A percentile compares a stretch with the other conserved stretches of the same genome.
These are phyloP conservation scores for Exephanes ischioxanthus DNA, from an alignment of 2,888 invertebrate species.

Conservation along the genomic window DNA sequence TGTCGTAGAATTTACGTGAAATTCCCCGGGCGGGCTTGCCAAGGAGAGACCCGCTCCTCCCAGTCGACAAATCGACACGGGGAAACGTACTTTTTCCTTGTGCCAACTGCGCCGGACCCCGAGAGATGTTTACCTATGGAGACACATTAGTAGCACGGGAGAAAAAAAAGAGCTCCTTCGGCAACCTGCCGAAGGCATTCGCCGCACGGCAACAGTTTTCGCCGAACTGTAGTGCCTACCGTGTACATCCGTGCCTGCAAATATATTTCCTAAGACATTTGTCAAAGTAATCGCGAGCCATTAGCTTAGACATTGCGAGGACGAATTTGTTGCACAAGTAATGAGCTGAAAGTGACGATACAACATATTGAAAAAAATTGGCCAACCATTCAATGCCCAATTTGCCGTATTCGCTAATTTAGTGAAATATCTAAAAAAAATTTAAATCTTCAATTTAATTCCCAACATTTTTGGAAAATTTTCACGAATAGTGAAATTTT, in stretches of 20 bases:
- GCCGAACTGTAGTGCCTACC: not conserved
- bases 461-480: too few relatives aligned
- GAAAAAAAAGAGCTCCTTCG: not conserved
- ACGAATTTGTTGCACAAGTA: too few relatives aligned
- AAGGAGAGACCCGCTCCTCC: conserved; percentile 6
- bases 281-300: not conserved
- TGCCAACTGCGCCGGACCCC: not conserved
- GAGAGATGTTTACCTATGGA: not conserved
- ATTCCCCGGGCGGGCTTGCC: conserved; percentile 19
- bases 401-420: too few relatives aligned
- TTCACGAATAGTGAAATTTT: too few relatives aligned
- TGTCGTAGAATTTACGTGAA: conserved; percentile 42
- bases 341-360: too few relatives aligned
- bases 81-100: conserved; percentile 36
- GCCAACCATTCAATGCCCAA: too few relatives aligned
- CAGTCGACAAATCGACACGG: conserved; percentile 29
- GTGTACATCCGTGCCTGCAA: not conserved
- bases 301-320: not conserved
- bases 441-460: too few relatives aligned
- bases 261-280: not conserved
- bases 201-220: not conserved
- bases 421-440: too few relatives aligned
- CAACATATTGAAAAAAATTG: too few relatives aligned
- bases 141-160: not conserved
- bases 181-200: not conserved